Base-by-base conservation (phyloP, 2,888 invertebrate species). In the Creontiades dilutus region DNA sequence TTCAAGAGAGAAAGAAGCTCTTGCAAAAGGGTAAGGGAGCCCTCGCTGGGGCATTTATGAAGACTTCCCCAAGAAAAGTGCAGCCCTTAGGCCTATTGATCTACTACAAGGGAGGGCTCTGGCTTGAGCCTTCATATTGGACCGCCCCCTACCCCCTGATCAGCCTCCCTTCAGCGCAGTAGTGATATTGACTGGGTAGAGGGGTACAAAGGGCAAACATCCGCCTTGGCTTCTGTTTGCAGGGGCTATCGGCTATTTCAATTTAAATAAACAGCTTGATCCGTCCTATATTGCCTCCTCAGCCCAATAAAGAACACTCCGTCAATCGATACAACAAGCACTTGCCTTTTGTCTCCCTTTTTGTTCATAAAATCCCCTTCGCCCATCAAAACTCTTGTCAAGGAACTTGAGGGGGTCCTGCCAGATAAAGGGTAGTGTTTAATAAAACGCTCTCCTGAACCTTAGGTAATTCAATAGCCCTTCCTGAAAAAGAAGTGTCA, bases 231-330 rank as follows among this genome's bases (percentile, higher is more conserved):
- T 68, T 68, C 68, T 86, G 86, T 86, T 86, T 86, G 86, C 86
- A 19, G 55, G 76, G 86, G 86, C 86, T 86, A 86, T 86, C 86
- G 86, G 86, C 86, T 86, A 86, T 86, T 86, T 86, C 86, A 86
- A 86, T 86, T 86, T 86, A 86, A 86, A 86, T 86, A 86, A 86
- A 86, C 86, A 86, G 86, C 86, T 75, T 86, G 86, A 86, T 86
- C 86, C 85, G 85, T 55, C 68, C 86, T 75, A 86, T 86, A 86
- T 86, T 86, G 86, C 86, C 61, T 86, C 86, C 86, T 68, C 68
- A 19, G 86, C 86, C 82, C 86, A 86, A 86, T 86, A 86, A 86
- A 86, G 86, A 68, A 75, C 68, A 86, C 46, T 68, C 57, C 86
- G 86, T 68, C 86, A 86, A 86, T 86, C 86, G 86, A 86, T 86